phyloP scores from a whole-genome alignment of 2,888 invertebrate genomes.

The Aspidapion aeneum region DNA sequence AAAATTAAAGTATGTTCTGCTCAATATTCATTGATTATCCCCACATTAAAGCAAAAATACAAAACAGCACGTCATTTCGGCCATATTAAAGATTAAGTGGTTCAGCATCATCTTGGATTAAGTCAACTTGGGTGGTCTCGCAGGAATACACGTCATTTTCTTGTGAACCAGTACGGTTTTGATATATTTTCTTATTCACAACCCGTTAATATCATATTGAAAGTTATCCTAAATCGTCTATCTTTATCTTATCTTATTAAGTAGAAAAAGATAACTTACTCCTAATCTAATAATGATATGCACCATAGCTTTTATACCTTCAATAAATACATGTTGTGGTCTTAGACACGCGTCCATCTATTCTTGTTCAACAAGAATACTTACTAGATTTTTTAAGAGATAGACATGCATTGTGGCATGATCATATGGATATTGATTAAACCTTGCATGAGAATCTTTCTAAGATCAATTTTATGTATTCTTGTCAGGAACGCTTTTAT shows the following conservation, averaged over 20 bases:
- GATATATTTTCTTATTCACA: background rate
- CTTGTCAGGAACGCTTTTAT: too few relatives aligned
- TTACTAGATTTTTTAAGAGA: too few relatives aligned
- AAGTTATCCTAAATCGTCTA: background rate
- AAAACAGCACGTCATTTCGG: background rate
- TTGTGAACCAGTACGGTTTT: background rate
- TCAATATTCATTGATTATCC: background rate
- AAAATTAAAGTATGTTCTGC: too few relatives aligned
- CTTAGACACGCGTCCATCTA: background rate
- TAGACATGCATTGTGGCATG: too few relatives aligned
- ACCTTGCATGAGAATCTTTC: too few relatives aligned
- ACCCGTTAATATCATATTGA: background rate
- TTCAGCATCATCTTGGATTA: background rate
- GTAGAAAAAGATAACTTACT: background rate
- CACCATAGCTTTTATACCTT: background rate
- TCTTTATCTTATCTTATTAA: background rate
- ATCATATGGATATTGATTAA: too few relatives aligned
- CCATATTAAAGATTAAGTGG: background rate
- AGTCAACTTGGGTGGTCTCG: background rate
- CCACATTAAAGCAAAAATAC: background rate
- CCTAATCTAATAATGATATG: background rate
- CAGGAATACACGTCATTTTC: background rate
- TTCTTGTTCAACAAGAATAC: background rate
- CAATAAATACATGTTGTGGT: background rate
- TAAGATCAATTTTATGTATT: too few relatives aligned